These are phyloP conservation scores for Ceriagrion tenellum DNA, from an alignment of 2,888 invertebrate genomes.

Conservation along the genomic window DNA sequence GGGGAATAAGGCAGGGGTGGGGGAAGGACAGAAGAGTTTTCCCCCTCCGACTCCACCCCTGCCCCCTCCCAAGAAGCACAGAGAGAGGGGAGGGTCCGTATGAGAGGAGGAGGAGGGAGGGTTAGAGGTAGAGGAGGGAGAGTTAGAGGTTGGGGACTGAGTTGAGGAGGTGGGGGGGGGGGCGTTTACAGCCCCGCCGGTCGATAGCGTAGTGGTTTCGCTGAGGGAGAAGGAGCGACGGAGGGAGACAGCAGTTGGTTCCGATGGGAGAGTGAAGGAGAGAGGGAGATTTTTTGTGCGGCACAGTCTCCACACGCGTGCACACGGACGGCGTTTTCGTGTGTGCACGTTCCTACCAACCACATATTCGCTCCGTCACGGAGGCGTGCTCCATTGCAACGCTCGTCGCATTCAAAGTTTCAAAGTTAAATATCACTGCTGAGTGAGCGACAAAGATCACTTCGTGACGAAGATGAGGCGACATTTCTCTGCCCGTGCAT, in stretches of 20 bases:
- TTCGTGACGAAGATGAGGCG: too few species aligned
- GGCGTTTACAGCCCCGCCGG: conserved; percentile 3
- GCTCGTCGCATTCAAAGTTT: too few species aligned
- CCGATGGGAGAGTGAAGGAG: not conserved
- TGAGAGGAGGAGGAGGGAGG: not conserved
- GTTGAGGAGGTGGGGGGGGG: not conserved
- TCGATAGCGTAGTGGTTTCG: conserved; percentile 62
- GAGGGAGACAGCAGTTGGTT: not conserved
- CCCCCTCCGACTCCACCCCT: not conserved
- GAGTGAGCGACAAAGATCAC: too few species aligned
- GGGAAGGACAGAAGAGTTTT: too few species aligned
- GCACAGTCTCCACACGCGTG: not conserved
- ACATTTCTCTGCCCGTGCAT: too few species aligned
- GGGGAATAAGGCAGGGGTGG: not conserved
- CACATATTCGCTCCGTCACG: not conserved
- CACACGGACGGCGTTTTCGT: not conserved
- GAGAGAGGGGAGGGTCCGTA: not conserved
- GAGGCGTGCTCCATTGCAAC: too few species aligned
- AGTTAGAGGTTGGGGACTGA: too few species aligned
- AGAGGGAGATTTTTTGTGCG: not conserved
- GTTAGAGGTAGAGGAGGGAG: not conserved
- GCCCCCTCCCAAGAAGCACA: not conserved
- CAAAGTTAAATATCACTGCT: too few species aligned
- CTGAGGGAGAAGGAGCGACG: not conserved
- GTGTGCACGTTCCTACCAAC: not conserved